Evolutionary conservation across 2,113 vertebrate species (phyloP).

Genomic region (Pseudorectes ferrugineus): DNA sequence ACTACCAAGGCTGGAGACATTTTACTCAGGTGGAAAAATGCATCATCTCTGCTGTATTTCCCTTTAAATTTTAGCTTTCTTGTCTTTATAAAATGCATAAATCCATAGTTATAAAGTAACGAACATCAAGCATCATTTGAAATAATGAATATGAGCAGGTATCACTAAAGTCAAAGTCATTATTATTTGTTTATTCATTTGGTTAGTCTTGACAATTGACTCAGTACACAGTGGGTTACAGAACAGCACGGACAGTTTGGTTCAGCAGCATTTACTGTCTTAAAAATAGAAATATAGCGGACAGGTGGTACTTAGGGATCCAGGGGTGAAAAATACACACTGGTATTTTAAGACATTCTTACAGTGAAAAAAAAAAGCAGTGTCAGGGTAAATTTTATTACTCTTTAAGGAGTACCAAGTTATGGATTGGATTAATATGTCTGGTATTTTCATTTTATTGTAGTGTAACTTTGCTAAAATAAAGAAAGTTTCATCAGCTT

Average conservation of each 20-base stretch:
- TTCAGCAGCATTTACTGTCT: background rate
- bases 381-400: background rate
- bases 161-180: background rate
- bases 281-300: background rate
- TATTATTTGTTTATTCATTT: slow-evolving; percentile 26
- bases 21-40: background rate
- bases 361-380: too few relatives aligned
- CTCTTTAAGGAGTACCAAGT: background rate
- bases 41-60: background rate
- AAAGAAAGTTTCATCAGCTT: background rate
- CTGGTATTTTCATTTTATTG: background rate
- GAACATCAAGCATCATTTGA: background rate
- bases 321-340: background rate
- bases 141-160: background rate
- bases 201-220: background rate
- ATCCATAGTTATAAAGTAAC: background rate
- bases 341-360: background rate
- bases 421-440: background rate
- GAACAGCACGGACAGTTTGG: background rate
- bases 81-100: background rate
- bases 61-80: background rate
- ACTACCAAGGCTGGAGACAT: background rate
- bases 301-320: background rate
- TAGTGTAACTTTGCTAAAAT: background rate
- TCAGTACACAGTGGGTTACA: background rate